phyloP scores from a whole-genome alignment of 2,888 invertebrate species.

The Macrosiphum euphorbiae region DNA sequence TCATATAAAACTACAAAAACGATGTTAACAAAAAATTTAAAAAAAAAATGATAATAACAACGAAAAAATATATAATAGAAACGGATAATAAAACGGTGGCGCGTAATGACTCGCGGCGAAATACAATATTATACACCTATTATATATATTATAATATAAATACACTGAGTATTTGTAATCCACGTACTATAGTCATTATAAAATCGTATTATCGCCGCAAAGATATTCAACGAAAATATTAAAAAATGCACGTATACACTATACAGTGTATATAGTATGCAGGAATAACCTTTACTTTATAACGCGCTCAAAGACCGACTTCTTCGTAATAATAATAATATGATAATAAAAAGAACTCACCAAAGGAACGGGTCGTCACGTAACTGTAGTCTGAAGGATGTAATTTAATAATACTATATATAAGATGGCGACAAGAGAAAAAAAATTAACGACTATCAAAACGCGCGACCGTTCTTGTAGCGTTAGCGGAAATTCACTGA shows the following conservation, averaged over 20 bases:
- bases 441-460: constrained; percentile 37
- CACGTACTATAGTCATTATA: neutral
- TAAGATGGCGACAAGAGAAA: constrained; percentile 14
- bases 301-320: neutral
- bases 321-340: neutral
- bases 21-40: neutral
- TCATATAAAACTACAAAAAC: neutral
- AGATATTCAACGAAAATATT: neutral
- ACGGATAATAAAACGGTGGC: neutral
- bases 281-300: constrained; percentile 7
- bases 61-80: neutral
- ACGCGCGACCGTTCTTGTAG: neutral
- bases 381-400: constrained; percentile 21
- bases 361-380: constrained; percentile 33
- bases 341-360: constrained; percentile 36
- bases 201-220: neutral
- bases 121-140: neutral
- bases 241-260: neutral
- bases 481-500: constrained; percentile 41
- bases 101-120: neutral
- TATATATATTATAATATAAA: neutral
- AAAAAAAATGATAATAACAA: neutral
- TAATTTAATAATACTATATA: constrained; percentile 31
- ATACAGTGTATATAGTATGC: neutral
- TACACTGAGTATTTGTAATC: neutral